phyloP scores from a whole-genome alignment of 1,140 invertebrate genomes.

The Calycopis cecrops region DNA sequence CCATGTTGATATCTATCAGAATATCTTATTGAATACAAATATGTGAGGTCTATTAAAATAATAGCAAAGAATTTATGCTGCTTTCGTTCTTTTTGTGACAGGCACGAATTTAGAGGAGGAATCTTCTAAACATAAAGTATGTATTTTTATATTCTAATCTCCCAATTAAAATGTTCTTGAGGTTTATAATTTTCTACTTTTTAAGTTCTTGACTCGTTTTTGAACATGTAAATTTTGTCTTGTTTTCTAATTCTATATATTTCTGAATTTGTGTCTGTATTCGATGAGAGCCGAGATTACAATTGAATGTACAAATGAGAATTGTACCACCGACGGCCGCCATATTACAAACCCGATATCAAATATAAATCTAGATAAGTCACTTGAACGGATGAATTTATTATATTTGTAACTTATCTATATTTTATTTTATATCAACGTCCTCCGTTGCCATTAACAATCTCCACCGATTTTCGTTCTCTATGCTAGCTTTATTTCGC shows the following conservation, averaged over 20 bases:
- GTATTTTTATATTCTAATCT: no score
- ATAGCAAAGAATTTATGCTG: not conserved
- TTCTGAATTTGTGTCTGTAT: no score
- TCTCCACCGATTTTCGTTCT: conserved; percentile 1
- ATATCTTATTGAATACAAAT: conserved; percentile 1
- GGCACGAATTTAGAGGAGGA: no score
- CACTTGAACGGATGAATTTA: not conserved
- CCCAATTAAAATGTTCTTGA: no score
- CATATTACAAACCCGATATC: not conserved
- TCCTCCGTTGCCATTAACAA: not conserved
- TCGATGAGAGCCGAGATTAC: no score
- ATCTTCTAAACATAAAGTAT: not conserved
- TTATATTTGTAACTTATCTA: not conserved
- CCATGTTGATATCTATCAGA: not conserved
- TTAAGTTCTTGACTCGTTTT: no score
- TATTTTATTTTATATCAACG: not conserved
- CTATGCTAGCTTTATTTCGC: not conserved
- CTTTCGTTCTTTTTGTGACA: not conserved
- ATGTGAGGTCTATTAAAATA: not conserved
- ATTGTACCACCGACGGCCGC: conserved; percentile 2
- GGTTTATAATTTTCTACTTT: no score
- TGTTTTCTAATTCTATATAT: no score
- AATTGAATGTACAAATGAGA: not conserved
- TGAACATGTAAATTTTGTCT: no score
- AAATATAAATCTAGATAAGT: not conserved